Conservation (phyloP, 2,113 vertebrate species). For the Felis chaus region DNA sequence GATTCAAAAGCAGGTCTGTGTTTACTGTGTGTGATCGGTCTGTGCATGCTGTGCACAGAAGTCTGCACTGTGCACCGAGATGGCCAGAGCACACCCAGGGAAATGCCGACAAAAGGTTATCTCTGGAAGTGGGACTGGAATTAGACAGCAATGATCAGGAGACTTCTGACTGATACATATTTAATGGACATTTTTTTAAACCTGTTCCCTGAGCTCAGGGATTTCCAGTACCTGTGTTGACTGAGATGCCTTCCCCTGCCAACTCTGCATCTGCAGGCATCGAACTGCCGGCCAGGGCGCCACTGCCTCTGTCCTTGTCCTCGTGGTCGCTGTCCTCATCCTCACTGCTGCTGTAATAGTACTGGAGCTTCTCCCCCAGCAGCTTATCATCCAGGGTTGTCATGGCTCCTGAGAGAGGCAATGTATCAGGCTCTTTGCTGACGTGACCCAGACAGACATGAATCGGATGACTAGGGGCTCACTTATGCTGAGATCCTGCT, state of each 20-base stretch:
- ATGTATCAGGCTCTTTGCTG: neutral
- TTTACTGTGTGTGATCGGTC: neutral
- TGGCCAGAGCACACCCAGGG: neutral
- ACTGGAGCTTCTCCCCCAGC: slow-evolving; percentile 97
- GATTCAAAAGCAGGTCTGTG: neutral
- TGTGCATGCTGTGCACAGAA: neutral
- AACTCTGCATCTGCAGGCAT: slow-evolving; percentile 86
- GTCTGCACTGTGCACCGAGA: neutral
- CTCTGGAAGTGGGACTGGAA: neutral
- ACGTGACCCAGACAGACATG: neutral
- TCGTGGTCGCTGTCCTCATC: slow-evolving; percentile 96
- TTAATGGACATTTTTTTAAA: neutral
- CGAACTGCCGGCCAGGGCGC: slow-evolving; percentile 82
- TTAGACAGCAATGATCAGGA: neutral
- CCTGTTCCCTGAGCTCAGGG: neutral
- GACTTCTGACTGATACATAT: neutral
- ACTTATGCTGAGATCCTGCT: neutral
- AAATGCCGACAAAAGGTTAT: neutral
- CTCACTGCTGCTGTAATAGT: slow-evolving; percentile 98
- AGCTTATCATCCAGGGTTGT: slow-evolving; percentile 96
- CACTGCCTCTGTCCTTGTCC: slow-evolving; percentile 83
- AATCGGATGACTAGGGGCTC: neutral
- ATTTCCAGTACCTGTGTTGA: slow-evolving; percentile 92
- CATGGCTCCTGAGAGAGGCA: slow-evolving; percentile 85
- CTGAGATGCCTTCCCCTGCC: slow-evolving; percentile 90